These are phyloP conservation scores for Arion vulgaris DNA, from an alignment of 1,140 invertebrate genomes.

Conservation along the genomic window DNA sequence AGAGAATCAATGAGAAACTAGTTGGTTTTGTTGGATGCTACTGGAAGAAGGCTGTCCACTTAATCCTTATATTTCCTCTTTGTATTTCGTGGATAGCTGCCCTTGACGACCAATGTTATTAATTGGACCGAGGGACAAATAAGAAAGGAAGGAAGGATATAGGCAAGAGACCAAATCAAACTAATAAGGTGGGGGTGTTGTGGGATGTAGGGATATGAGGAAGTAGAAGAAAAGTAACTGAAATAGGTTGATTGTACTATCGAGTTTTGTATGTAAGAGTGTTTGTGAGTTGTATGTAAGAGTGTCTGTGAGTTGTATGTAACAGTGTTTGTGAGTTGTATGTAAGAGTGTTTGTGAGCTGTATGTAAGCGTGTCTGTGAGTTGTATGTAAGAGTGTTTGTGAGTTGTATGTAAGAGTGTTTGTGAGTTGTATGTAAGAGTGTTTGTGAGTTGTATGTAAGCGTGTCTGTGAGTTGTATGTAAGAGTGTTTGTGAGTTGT, in stretches of 20 bases:
- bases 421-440: too few species aligned
- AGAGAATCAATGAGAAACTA: neutral
- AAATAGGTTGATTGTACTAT: neutral
- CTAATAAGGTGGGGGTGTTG: neutral
- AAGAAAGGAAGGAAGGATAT: neutral
- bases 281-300: too few species aligned
- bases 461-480: too few species aligned
- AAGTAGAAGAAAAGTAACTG: neutral
- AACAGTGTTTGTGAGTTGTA: too few species aligned
- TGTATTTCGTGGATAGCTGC: neutral
- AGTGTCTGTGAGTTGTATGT: too few species aligned
- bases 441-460: too few species aligned
- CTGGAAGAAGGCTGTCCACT: neutral
- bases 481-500: too few species aligned
- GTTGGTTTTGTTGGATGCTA: neutral
- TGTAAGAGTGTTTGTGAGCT: too few species aligned
- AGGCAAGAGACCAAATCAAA: neutral
- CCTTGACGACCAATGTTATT: neutral
- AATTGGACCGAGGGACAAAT: neutral
- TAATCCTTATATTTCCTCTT: constrained; percentile 12
- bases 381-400: too few species aligned
- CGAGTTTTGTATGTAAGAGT: too few species aligned
- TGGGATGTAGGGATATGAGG: neutral
- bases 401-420: too few species aligned
- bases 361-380: too few species aligned